phyloP scores from a whole-genome alignment of 2,113 vertebrate species.

The Narcine bancroftii region DNA sequence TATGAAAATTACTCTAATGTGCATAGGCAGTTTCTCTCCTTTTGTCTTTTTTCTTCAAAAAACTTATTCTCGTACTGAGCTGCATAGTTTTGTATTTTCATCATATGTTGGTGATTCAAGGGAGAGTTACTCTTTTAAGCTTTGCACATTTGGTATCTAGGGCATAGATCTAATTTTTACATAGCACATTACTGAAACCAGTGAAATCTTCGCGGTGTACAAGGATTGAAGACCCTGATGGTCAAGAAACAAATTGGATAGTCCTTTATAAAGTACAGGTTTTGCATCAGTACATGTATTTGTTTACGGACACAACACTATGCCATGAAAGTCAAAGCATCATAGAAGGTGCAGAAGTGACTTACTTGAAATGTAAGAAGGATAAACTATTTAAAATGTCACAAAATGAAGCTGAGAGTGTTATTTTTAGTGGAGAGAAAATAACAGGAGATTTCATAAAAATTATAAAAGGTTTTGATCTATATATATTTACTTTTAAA shows the following conservation, averaged over 20 bases:
- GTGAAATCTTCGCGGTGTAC: not conserved
- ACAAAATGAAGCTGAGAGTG: no score
- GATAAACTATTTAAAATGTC: no score
- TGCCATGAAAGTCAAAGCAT: no score
- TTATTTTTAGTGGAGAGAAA: no score
- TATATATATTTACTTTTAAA: not conserved
- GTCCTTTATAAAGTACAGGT: not conserved
- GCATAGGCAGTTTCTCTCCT: not conserved
- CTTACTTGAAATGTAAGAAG: not conserved
- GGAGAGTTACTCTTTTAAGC: not conserved
- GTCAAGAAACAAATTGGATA: not conserved
- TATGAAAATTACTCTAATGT: not conserved
- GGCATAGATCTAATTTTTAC: not conserved
- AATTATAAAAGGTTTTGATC: not conserved
- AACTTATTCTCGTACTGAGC: not conserved
- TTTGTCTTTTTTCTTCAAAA: not conserved
- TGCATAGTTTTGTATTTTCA: not conserved
- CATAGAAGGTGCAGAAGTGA: not conserved
- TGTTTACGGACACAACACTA: no score
- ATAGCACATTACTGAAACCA: not conserved
- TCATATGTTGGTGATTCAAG: not conserved
- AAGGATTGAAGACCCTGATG: not conserved
- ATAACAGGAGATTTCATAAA: no score
- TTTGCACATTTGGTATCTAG: not conserved
- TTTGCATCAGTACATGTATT: not conserved